A percentile compares a stretch with the other conserved stretches of the same genome.
These are phyloP conservation scores for Pionites leucogaster DNA, from an alignment of 2,113 vertebrate genomes.

Conservation along the genomic window DNA sequence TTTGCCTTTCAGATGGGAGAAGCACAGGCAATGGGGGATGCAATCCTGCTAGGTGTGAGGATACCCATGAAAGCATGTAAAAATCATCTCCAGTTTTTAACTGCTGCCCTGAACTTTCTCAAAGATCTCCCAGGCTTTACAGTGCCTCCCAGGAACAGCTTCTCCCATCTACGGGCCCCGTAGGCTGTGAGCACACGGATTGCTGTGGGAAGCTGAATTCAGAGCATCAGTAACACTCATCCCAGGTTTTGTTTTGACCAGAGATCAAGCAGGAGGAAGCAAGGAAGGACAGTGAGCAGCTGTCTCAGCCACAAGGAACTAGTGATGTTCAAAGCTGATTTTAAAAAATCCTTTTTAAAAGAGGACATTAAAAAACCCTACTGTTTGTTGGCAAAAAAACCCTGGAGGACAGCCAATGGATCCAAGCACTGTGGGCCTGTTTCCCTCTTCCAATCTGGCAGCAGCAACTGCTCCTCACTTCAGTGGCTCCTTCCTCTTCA, in stretches of 20 bases:
- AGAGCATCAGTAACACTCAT: background rate
- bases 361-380: background rate
- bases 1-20: background rate
- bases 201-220: accelerated
- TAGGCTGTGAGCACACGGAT: background rate
- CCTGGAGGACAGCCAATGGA: background rate
- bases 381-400: background rate
- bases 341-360: background rate
- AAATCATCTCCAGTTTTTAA: background rate
- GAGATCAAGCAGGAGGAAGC: background rate
- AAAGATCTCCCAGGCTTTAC: accelerated
- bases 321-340: background rate
- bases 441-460: background rate
- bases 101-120: background rate
- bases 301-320: background rate
- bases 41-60: background rate
- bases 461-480: background rate
- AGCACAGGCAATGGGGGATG: background rate
- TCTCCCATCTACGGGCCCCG: accelerated
- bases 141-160: background rate
- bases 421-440: accelerated
- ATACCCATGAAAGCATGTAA: accelerated
- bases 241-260: background rate
- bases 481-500: background rate
- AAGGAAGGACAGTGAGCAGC: background rate